These are phyloP conservation scores for Oryzias woworae DNA, from an alignment of 2,113 vertebrate genomes.

Conservation along the genomic window DNA sequence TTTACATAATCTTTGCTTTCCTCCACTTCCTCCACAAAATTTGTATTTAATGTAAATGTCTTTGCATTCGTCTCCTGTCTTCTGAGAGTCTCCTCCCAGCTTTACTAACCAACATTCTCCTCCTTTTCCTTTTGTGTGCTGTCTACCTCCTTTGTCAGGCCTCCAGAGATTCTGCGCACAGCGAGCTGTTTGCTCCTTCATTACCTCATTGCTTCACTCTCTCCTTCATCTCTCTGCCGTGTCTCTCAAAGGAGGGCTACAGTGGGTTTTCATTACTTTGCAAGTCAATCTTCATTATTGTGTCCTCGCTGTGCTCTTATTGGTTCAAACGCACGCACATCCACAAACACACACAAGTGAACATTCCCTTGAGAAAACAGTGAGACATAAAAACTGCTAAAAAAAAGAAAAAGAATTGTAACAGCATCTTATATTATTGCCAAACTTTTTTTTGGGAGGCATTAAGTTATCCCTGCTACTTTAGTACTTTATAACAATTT, in stretches of 20 bases:
- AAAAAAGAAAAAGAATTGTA: constrained; percentile 2
- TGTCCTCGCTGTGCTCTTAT: constrained; percentile 57
- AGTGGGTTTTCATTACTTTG: constrained; percentile 76
- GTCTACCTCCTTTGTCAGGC: constrained; percentile 16
- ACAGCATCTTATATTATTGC: background rate
- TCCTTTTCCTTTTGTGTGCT: constrained; percentile 15
- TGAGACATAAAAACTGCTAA: background rate
- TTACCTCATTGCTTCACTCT: constrained; percentile 55
- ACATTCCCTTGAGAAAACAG: background rate
- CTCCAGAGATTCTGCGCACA: constrained; percentile 39
- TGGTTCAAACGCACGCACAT: constrained; percentile 36
- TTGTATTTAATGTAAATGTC: constrained; percentile 39
- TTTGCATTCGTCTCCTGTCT: constrained; percentile 22
- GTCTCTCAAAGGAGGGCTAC: constrained; percentile 59
- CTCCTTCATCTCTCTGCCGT: constrained; percentile 37
- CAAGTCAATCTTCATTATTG: constrained; percentile 75
- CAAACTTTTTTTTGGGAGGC: background rate
- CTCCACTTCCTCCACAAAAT: constrained; percentile 13
- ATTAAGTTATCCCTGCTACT: background rate
- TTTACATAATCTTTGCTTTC: constrained; percentile 13
- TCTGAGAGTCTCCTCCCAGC: background rate
- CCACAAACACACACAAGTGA: constrained; percentile 25
- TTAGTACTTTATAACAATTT: background rate
- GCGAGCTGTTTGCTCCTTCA: constrained; percentile 60
- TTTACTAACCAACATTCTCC: constrained; percentile 1